Base-by-base conservation (phyloP, 2,113 vertebrate species). In the Epinephelus lanceolatus region DNA sequence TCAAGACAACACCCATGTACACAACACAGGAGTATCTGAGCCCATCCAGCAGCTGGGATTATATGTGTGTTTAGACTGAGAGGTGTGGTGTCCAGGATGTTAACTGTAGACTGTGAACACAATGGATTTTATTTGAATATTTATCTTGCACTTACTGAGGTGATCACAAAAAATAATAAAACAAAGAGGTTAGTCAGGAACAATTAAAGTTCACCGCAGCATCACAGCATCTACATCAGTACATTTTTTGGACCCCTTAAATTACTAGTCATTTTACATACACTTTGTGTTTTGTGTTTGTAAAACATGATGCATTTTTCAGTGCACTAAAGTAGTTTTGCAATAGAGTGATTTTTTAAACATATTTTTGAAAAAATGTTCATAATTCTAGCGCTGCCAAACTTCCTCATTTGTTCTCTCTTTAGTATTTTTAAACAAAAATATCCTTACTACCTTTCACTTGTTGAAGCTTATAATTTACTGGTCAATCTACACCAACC, bases 11-110 rank as follows among this genome's bases (percentile, higher is more conserved):
- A 75, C 84, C 80, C 51, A 33, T 40, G 37, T 47, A 81, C 61
- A 83, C 78, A 69, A 55, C 27, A 69, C 42, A 84, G 45, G 19
- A 37, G 23, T 37, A 15, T 42, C 12, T 25, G 57, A 81, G 53
- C 42, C 49, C 51, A 51, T 66, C 47, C 63, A 76, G 69, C 19
- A 7, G 27, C 62, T 72, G 23, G 52, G 47, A 69, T 9, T 59
- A 55, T 30, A 30, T 65, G 84, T 84, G 63, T 92, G 90, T 93
- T 91, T 94, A 80, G 78, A 92, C 77, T 91, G 71, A 40, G 71
- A 89, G 90, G 93, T 84, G 91, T 88, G 87, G 88, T 90, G 42
- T 76, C 84, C 86, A 80, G 89, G 88, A 93, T 90, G 85, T 92
- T 7, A 72, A 33, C 33, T 25, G 52, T 1, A 73, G 27, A 62